phyloP scores from a whole-genome alignment of 2,113 vertebrate species.

The Silurus glanis region DNA sequence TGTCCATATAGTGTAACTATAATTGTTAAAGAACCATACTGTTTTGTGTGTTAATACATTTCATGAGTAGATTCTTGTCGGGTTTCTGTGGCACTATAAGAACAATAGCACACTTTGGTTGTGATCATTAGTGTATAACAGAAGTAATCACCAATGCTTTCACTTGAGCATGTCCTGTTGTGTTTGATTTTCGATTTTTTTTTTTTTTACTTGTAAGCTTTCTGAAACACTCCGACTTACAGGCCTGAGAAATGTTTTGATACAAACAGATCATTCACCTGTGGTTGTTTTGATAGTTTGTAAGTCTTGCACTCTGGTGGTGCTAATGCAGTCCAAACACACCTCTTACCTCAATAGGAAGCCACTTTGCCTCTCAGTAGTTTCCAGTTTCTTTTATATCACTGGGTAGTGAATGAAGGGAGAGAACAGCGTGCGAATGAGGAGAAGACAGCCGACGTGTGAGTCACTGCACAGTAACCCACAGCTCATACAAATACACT shows the following conservation, averaged over 20 bases:
- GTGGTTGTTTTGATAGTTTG: not conserved
- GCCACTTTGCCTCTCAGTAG: conserved; percentile 14
- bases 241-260: not conserved
- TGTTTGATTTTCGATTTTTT: not conserved
- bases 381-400: conserved; percentile 24
- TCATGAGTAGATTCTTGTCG: too few species aligned
- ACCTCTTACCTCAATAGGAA: not conserved
- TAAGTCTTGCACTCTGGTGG: not conserved
- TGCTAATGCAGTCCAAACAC: not conserved
- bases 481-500: conserved; percentile 40
- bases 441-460: not conserved
- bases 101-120: too few species aligned
- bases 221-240: not conserved
- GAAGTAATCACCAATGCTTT: too few species aligned
- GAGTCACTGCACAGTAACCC: conserved; percentile 42
- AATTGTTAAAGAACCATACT: too few species aligned
- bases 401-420: conserved; percentile 17
- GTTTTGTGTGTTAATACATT: too few species aligned
- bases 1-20: too few species aligned
- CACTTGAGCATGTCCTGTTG: not conserved
- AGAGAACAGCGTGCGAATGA: not conserved
- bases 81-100: not conserved
- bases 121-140: too few species aligned
- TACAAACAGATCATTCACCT: not conserved
- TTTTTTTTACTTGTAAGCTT: not conserved